phyloP scores from a whole-genome alignment of 2,797 vertebrate genomes.

The Melanitta fusca region DNA sequence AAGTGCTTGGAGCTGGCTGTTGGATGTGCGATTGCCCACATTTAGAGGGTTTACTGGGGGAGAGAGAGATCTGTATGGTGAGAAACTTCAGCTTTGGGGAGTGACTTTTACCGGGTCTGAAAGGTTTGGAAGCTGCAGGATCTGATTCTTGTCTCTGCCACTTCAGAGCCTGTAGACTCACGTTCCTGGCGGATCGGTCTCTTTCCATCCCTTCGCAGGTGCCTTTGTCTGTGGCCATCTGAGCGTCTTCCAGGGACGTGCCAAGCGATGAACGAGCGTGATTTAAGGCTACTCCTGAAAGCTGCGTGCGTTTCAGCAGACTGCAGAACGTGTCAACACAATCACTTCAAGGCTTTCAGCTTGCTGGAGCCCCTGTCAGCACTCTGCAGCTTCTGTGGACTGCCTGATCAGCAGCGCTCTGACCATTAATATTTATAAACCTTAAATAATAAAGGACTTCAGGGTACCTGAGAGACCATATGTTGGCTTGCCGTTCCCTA shows the following conservation, averaged over 20 bases:
- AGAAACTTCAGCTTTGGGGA: neutral
- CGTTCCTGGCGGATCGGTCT: neutral
- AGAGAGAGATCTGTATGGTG: neutral
- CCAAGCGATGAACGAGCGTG: neutral
- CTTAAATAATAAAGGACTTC: slow-evolving; percentile 7
- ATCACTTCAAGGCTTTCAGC: neutral
- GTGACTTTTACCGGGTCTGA: neutral
- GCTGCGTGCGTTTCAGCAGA: neutral
- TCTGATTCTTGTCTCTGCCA: neutral
- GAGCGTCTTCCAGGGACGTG: neutral
- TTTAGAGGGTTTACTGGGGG: neutral
- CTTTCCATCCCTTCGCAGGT: neutral
- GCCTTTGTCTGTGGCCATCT: neutral
- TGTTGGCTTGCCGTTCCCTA: neutral
- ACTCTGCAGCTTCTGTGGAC: neutral
- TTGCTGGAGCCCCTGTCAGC: neutral
- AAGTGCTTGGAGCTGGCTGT: neutral
- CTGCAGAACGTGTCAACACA: neutral
- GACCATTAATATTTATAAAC: slow-evolving; percentile 69
- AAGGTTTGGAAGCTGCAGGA: neutral
- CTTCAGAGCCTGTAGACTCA: neutral
- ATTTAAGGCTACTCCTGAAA: neutral
- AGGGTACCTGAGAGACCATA: slow-evolving; percentile 60
- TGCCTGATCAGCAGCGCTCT: neutral
- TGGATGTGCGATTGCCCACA: fast-evolving